Conservation (phyloP, 1,140 invertebrate genomes). For the Achroia grisella region DNA sequence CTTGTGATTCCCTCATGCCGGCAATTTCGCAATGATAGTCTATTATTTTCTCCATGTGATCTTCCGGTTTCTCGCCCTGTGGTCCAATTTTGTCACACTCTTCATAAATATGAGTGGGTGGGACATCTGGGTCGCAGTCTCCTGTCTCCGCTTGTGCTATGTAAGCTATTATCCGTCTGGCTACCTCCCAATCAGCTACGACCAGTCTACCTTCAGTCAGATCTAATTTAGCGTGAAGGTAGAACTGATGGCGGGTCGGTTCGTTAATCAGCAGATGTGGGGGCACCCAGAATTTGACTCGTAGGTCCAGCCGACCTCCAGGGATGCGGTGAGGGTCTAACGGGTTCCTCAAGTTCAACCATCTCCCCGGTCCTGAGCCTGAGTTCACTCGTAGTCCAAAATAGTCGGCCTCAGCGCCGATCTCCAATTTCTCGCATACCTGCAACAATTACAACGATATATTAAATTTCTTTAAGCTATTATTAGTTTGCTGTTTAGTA, state of each 20-base stretch:
- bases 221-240: constrained; percentile 85
- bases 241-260: constrained; percentile 88
- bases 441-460: constrained; percentile 74
- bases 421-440: constrained; percentile 87
- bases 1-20: constrained; percentile 70
- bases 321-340: constrained; percentile 81
- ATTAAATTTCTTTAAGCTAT: too few relatives aligned
- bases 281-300: constrained; percentile 92
- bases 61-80: constrained; percentile 76
- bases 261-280: constrained; percentile 90
- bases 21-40: constrained; percentile 75
- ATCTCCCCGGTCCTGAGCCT: constrained; percentile 82
- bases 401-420: constrained; percentile 90
- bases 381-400: constrained; percentile 84
- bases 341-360: constrained; percentile 90
- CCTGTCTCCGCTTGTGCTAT: constrained; percentile 84
- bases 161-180: constrained; percentile 82
- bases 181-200: constrained; percentile 79
- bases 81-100: constrained; percentile 77
- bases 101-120: constrained; percentile 76
- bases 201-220: constrained; percentile 82
- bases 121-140: constrained; percentile 78
- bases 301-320: constrained; percentile 76
- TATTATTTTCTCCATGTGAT: constrained; percentile 77
- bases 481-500: too few relatives aligned